A percentile compares a stretch with the other conserved stretches of the same genome.
These are phyloP conservation scores for Muntiacus reevesi DNA, from an alignment of 2,113 vertebrate species.

Conservation along the genomic window DNA sequence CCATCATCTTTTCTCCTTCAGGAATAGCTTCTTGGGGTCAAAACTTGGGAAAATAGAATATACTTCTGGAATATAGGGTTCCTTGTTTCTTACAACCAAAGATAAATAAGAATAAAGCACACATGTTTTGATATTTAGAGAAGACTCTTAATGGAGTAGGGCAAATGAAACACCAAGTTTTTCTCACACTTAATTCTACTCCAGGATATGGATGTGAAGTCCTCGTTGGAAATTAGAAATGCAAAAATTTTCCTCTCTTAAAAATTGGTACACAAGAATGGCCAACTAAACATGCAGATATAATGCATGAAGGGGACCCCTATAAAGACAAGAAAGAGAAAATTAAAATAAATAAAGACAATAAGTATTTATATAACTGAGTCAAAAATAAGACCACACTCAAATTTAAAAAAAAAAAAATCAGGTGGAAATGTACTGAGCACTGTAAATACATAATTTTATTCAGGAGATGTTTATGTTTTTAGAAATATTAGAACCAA, in stretches of 20 bases:
- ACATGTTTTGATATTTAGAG: not conserved
- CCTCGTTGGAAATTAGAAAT: not conserved
- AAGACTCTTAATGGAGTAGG: not conserved
- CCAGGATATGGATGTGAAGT: not conserved
- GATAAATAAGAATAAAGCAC: not conserved
- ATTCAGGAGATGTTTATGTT: not conserved
- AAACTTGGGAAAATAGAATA: not conserved
- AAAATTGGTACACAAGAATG: not conserved
- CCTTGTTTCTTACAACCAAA: not conserved
- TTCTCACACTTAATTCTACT: not conserved
- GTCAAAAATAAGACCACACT: not conserved
- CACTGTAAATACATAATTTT: not conserved
- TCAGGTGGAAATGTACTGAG: not conserved
- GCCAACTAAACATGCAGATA: not conserved
- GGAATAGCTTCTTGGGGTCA: not conserved
- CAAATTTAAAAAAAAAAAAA: not conserved
- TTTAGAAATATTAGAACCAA: not conserved
- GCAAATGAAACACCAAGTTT: not conserved
- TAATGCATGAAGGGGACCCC: not conserved
- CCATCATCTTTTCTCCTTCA: not conserved
- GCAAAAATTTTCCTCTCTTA: not conserved
- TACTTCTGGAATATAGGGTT: not conserved
- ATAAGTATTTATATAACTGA: not conserved
- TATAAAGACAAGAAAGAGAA: not conserved
- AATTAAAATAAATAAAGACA: not conserved